These are phyloP conservation scores for Neomicropteryx cornuta DNA, from an alignment of 1,140 invertebrate genomes.

Conservation along the genomic window DNA sequence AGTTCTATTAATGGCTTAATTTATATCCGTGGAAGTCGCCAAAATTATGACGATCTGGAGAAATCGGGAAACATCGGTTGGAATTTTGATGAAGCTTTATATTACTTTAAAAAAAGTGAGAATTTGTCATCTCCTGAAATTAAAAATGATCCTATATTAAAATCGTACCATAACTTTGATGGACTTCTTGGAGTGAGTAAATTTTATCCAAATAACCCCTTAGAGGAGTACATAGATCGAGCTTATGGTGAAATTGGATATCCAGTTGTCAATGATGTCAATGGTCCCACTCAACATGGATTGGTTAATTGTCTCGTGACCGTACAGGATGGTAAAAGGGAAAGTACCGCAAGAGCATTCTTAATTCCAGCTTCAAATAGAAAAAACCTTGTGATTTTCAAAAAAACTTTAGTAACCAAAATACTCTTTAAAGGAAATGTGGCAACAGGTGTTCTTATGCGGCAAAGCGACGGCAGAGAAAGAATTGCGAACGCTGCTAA, in stretches of 20 bases:
- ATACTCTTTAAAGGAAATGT: background rate
- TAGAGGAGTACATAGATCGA: background rate
- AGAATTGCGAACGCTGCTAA: slow-evolving; percentile 47
- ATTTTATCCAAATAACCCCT: background rate
- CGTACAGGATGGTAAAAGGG: slow-evolving; percentile 6
- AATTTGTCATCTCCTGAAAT: background rate
- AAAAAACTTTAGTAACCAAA: background rate
- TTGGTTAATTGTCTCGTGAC: background rate
- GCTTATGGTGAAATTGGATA: background rate
- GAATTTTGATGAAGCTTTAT: slow-evolving; percentile 49
- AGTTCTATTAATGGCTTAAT: slow-evolving; percentile 63
- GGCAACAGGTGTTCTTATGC: slow-evolving; percentile 35
- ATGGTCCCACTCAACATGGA: background rate
- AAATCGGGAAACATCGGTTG: slow-evolving; percentile 48
- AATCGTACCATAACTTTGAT: background rate
- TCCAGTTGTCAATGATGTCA: background rate
- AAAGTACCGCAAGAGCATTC: slow-evolving; percentile 13
- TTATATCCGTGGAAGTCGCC: slow-evolving; percentile 54
- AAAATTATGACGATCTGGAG: slow-evolving; percentile 61
- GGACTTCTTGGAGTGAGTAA: background rate
- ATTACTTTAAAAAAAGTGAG: slow-evolving; percentile 56
- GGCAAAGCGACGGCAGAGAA: slow-evolving; percentile 47
- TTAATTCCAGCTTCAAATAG: slow-evolving; percentile 3
- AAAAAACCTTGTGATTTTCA: background rate
- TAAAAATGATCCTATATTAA: background rate